These are phyloP conservation scores for Emys orbicularis DNA, from an alignment of 2,797 vertebrate species.

Conservation along the genomic window DNA sequence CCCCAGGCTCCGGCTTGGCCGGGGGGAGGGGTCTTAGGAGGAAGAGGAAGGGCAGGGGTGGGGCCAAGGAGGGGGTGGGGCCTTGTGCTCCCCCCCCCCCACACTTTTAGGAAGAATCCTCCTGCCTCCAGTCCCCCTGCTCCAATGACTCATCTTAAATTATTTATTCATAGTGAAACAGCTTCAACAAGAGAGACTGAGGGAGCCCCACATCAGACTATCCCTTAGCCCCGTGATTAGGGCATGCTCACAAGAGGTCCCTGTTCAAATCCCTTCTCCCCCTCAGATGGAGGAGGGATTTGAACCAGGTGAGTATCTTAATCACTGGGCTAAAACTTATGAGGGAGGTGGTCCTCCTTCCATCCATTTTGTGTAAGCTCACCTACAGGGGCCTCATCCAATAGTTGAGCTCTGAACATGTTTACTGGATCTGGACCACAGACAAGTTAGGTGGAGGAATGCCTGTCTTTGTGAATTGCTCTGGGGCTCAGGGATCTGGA, in stretches of 20 bases:
- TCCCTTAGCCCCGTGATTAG: not conserved
- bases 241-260: not conserved
- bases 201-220: not conserved
- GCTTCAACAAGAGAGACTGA: not conserved
- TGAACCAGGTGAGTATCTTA: not conserved
- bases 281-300: not conserved
- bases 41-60: too few species aligned
- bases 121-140: not conserved
- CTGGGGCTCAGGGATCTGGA: too few species aligned
- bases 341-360: not conserved
- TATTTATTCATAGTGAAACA: not conserved
- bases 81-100: too few species aligned
- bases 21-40: too few species aligned
- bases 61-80: too few species aligned
- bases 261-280: not conserved
- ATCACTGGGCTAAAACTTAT: not conserved
- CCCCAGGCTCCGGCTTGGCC: too few species aligned
- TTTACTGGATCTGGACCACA: not conserved
- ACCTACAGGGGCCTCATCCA: too few species aligned
- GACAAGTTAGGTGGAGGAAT: not conserved
- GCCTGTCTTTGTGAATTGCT: not conserved
- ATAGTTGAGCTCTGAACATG: not conserved
- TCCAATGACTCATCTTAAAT: not conserved
- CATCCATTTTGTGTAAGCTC: too few species aligned
- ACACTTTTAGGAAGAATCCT: too few species aligned